A percentile compares a stretch with the other conserved stretches of the same genome.
These are phyloP conservation scores for Hippocampus guttulatus DNA, from an alignment of 2,113 vertebrate genomes.

Conservation along the genomic window DNA sequence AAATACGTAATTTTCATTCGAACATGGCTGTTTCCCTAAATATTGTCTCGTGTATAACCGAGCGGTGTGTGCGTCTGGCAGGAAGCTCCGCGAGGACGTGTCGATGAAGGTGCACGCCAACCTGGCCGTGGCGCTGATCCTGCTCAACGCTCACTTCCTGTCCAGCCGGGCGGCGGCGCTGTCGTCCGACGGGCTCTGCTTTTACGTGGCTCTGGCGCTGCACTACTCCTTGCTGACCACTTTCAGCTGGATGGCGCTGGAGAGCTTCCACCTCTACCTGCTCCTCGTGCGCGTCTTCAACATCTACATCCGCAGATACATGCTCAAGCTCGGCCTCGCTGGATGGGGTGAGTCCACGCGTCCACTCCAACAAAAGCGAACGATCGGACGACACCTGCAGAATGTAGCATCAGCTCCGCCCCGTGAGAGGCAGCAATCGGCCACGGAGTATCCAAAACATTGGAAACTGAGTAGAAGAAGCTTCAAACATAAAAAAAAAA, in stretches of 20 bases:
- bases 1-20: no score
- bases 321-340: slow-evolving; percentile 61
- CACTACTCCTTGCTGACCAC: slow-evolving; percentile 64
- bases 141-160: slow-evolving; percentile 59
- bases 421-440: background rate
- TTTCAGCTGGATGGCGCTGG: slow-evolving; percentile 68
- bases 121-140: slow-evolving; percentile 47
- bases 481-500: background rate
- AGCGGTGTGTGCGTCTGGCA: slow-evolving; percentile 10
- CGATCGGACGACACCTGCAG: background rate
- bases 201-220: slow-evolving; percentile 39
- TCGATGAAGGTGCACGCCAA: slow-evolving; percentile 56
- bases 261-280: slow-evolving; percentile 70
- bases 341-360: slow-evolving; percentile 64
- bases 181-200: slow-evolving; percentile 18
- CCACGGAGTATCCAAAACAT: background rate
- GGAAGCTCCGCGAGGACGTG: slow-evolving; percentile 32
- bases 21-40: no score
- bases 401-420: background rate
- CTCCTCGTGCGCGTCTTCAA: slow-evolving; percentile 67
- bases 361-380: background rate
- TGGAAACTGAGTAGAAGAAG: background rate
- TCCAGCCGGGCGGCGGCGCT: background rate
- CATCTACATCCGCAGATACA: slow-evolving; percentile 67
- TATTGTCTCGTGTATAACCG: no score